Evolutionary conservation across 2,113 vertebrate genomes (phyloP), one percentile per base, ranked within the genome.

Genomic region (Podilymbus podiceps): DNA sequence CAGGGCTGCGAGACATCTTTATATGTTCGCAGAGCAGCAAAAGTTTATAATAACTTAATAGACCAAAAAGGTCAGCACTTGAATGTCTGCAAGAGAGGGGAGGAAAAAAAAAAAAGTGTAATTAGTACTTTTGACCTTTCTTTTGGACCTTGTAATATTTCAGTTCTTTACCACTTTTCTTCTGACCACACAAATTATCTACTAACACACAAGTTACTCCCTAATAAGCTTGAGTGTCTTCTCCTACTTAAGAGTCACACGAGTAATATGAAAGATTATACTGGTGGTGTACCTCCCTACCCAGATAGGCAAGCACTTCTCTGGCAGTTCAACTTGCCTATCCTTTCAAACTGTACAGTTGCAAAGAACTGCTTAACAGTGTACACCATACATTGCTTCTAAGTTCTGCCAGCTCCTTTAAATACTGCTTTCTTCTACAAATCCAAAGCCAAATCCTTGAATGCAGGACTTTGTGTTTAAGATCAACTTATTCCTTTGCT

Each of bases 1-100:
- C 99, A 92, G 99, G 99, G 98, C 99, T 99, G 98, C 99, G 98
- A 99, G 99, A 99, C 99, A 99, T 99, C 95, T 98, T 98, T 97
- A 47, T 96, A 62, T 88, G 97, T 98, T 97, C 95, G 53, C 98
- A 98, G 95, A 98, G 98, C 98, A 98, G 98, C 96, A 98, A 98
- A 97, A 98, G 97, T 98, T 98, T 98, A 96, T 98, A 98, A 98
- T 98, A 98, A 98, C 87, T 98, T 98, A 98, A 97, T 95, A 97
- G 97, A 98, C 95, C 90, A 66, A 92, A 86, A 96, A 96, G 95
- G 93, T 98, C 97, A 97, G 93, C 96, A 96, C 97, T 95, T 96
- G 95, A 97, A 97, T 79, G 96, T 97, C 98, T 98, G 96, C 12
- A 94, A 87, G 55, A 81, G 30, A 55, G 44, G 28, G 7, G 8